A percentile compares a stretch with the other conserved stretches of the same genome.
phyloP scores from a whole-genome alignment of 2,888 invertebrate species.

The Leucophenga montana region DNA sequence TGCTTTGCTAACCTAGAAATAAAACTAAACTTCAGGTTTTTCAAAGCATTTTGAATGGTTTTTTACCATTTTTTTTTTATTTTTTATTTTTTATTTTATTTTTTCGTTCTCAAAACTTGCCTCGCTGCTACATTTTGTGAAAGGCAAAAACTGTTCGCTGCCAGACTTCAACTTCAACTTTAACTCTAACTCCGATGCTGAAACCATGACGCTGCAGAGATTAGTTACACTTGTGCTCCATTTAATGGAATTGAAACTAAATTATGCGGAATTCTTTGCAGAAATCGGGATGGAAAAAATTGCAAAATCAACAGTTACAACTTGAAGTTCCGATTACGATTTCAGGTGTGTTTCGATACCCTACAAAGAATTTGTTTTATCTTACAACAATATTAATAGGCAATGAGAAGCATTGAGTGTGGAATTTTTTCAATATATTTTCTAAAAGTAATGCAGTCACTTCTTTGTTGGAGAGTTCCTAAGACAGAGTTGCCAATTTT shows the following conservation, averaged over 20 bases:
- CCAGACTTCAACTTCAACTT: not conserved
- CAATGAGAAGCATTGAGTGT: too few relatives aligned
- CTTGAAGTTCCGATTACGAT: not conserved
- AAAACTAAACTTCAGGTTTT: not conserved
- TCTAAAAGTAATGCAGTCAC: too few relatives aligned
- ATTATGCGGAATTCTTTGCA: constrained; percentile 63
- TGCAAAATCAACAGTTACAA: not conserved
- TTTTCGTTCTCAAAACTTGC: too few relatives aligned
- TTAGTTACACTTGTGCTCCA: constrained; percentile 68
- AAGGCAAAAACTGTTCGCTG: constrained; percentile 13
- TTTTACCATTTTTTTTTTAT: too few relatives aligned
- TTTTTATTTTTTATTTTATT: too few relatives aligned
- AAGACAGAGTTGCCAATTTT: too few relatives aligned
- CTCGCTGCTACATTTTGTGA: constrained; percentile 10
- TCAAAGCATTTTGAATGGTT: too few relatives aligned
- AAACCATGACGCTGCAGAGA: constrained; percentile 46
- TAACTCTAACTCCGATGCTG: not conserved
- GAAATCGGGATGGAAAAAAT: not conserved
- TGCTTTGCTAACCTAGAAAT: constrained; percentile 25
- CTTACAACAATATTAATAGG: too few relatives aligned
- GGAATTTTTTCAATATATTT: too few relatives aligned
- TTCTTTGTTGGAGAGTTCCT: too few relatives aligned
- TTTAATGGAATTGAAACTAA: constrained; percentile 63
- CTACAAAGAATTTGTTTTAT: not conserved
- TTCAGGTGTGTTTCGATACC: not conserved